A percentile compares a stretch with the other conserved stretches of the same genome.
Conservation (phyloP, 2,797 vertebrate genomes). For the Premnoplex brunnescens region DNA sequence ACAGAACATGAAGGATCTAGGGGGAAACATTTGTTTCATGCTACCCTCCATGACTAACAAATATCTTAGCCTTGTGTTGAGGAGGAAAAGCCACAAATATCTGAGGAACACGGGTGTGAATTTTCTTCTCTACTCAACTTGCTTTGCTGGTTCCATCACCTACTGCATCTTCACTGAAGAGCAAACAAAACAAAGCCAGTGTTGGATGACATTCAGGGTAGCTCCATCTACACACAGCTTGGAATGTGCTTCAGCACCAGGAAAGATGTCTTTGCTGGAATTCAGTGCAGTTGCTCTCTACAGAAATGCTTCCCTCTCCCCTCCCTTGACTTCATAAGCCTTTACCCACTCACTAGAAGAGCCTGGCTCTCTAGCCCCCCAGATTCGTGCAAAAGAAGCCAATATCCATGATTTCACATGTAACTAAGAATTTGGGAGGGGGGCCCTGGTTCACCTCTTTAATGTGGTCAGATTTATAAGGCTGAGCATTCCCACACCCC, state of each 20-base stretch:
- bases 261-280: not conserved
- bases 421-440: not conserved
- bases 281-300: not conserved
- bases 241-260: not conserved
- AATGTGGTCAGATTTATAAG: not conserved
- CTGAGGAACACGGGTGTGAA: not conserved
- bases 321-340: not conserved
- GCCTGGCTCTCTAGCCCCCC: not conserved
- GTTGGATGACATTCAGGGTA: not conserved
- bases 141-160: not conserved
- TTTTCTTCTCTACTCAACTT: not conserved
- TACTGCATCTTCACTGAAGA: not conserved
- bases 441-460: not conserved
- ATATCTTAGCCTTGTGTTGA: not conserved
- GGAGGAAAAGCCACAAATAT: not conserved
- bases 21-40: not conserved
- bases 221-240: not conserved
- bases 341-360: not conserved
- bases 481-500: not conserved
- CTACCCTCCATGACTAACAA: not conserved
- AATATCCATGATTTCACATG: not conserved
- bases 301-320: not conserved
- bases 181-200: not conserved
- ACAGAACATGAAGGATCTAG: not conserved
- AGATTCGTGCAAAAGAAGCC: not conserved